Conservation (phyloP, 2,797 vertebrate species). For the Epinephelus awoara region DNA sequence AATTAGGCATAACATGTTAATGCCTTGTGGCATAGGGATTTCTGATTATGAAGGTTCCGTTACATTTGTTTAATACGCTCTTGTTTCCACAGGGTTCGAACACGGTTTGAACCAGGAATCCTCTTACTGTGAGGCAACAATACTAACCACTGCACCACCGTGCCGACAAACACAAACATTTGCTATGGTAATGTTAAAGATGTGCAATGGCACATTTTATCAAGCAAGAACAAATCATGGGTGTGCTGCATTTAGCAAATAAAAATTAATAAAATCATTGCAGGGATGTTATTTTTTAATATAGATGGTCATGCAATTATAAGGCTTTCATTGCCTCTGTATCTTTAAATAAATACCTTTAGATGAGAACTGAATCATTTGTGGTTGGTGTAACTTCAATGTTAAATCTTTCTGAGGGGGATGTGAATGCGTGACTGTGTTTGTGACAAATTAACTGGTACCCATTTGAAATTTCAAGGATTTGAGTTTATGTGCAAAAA, state of each 20-base stretch:
- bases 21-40: no score
- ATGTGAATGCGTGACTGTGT: background rate
- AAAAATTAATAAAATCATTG: background rate
- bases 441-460: constrained; percentile 4
- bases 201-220: no score
- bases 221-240: background rate
- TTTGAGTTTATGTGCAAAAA: background rate
- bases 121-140: no score
- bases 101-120: no score
- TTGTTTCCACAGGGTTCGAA: no score
- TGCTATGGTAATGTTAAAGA: no score
- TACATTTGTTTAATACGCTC: no score
- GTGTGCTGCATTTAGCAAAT: background rate
- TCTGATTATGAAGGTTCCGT: no score
- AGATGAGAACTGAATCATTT: background rate
- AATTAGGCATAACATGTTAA: no score
- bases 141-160: no score
- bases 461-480: background rate
- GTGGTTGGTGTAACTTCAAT: no score
- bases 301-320: background rate
- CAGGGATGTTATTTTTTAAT: background rate
- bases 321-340: background rate
- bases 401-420: background rate
- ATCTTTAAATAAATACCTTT: background rate
- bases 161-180: no score